Percentiles rank a stretch among this genome's conserved stretches.
Conservation (phyloP, 64 coral and sea anemone species). For the Acropora tenuis region DNA sequence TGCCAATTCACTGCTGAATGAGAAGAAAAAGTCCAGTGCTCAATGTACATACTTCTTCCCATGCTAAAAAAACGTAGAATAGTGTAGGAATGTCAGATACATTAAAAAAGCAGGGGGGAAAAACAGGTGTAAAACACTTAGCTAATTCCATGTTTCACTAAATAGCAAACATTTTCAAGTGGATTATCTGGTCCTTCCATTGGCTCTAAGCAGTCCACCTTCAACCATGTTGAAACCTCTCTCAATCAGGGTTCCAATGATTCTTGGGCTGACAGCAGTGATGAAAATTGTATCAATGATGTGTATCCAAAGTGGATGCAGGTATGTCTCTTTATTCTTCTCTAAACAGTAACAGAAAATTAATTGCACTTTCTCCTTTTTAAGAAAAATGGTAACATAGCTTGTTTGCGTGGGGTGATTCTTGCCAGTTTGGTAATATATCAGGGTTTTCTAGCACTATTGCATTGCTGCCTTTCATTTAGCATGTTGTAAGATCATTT, state of each 20-base stretch:
- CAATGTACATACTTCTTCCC: too few species aligned
- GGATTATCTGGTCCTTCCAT: constrained; percentile 14
- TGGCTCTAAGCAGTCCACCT: constrained; percentile 1
- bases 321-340: constrained; percentile 17
- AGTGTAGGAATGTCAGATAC: too few species aligned
- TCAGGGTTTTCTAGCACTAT: too few species aligned
- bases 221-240: constrained; percentile 9
- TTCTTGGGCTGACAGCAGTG: constrained; percentile 45
- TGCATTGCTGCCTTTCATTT: not conserved
- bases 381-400: too few species aligned
- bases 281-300: constrained; percentile 59
- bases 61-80: not conserved
- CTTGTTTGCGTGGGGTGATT: too few species aligned
- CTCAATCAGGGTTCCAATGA: constrained; percentile 48
- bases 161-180: not conserved
- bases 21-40: not conserved
- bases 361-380: not conserved
- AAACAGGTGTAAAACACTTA: not conserved
- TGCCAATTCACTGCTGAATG: too few species aligned
- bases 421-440: too few species aligned
- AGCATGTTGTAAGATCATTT: too few species aligned
- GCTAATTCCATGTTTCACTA: not conserved
- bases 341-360: not conserved
- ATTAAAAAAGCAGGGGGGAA: too few species aligned
- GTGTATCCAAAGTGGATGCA: constrained; percentile 88